These are phyloP conservation scores for Agrotis clavis DNA, from an alignment of 2,888 invertebrate species.

Conservation along the genomic window DNA sequence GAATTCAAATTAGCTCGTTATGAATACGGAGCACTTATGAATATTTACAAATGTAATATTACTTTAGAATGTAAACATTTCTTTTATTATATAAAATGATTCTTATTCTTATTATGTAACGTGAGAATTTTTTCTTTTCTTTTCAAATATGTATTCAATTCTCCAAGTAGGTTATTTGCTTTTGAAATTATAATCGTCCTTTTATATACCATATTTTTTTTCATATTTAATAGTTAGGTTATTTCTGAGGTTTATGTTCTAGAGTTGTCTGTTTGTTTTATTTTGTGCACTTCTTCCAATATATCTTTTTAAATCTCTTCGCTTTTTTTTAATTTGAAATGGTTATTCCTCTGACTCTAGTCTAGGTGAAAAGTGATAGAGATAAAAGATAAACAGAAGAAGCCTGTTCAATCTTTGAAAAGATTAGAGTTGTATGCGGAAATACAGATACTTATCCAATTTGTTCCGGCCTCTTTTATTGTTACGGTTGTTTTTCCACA, in stretches of 20 bases:
- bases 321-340: too few relatives aligned
- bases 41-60: constrained; percentile 48
- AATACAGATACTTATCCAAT: too few relatives aligned
- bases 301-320: too few relatives aligned
- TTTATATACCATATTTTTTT: not conserved
- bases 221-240: not conserved
- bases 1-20: constrained; percentile 49
- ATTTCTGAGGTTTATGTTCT: not conserved
- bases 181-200: not conserved
- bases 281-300: not conserved
- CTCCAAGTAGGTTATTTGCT: not conserved
- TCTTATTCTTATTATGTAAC: constrained; percentile 29
- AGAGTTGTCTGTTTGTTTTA: not conserved
- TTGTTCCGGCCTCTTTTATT: too few relatives aligned
- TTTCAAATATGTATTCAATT: constrained; percentile 5
- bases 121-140: constrained; percentile 16
- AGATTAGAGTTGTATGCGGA: too few relatives aligned
- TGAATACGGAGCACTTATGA: constrained; percentile 47
- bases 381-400: too few relatives aligned
- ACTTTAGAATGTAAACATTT: constrained; percentile 31
- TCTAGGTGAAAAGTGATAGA: too few relatives aligned
- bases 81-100: constrained; percentile 39
- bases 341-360: too few relatives aligned
- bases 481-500: too few relatives aligned
- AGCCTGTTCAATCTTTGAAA: too few relatives aligned